Percentiles rank a stretch among this genome's conserved stretches.
phyloP scores from a whole-genome alignment of 2,113 vertebrate genomes.

The Atherinomorus stipes region DNA sequence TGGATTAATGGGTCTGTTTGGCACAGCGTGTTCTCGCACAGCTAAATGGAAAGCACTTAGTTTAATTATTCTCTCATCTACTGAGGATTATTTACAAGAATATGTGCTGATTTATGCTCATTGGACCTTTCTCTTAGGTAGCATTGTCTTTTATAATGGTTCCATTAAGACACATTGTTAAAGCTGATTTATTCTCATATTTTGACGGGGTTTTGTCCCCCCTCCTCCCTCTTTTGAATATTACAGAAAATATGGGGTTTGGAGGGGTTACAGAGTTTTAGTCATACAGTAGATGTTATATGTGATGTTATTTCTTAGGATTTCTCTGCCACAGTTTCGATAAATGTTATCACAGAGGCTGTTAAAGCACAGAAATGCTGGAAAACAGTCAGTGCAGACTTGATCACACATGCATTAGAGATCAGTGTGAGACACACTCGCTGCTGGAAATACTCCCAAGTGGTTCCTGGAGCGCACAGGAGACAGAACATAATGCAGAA shows the following conservation, averaged over 20 bases:
- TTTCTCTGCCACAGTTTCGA: not conserved
- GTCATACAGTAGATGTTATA: not conserved
- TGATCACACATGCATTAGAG: not conserved
- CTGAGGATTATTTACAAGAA: slow-evolving; percentile 27
- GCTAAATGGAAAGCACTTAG: slow-evolving; percentile 49
- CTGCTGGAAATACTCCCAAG: not conserved
- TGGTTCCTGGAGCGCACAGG: not conserved
- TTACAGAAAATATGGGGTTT: no score
- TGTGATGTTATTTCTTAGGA: not conserved
- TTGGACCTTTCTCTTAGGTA: not conserved
- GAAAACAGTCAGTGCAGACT: not conserved
- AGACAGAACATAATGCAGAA: not conserved
- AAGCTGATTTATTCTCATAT: not conserved
- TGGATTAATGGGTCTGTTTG: slow-evolving; percentile 29
- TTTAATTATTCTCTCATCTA: slow-evolving; percentile 47
- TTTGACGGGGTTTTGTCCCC: not conserved
- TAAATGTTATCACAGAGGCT: slow-evolving; percentile 26
- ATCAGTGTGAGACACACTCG: not conserved
- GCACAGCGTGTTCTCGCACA: not conserved
- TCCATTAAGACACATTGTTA: slow-evolving; percentile 1
- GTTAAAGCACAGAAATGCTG: not conserved
- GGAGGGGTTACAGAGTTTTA: no score
- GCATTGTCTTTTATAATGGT: slow-evolving; percentile 7
- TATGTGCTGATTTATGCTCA: slow-evolving; percentile 14
- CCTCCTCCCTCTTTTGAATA: not conserved